Evolutionary conservation across 2,888 invertebrate species (phyloP), one percentile per base, ranked within the genome.

Genomic region (Euclidia mi): DNA sequence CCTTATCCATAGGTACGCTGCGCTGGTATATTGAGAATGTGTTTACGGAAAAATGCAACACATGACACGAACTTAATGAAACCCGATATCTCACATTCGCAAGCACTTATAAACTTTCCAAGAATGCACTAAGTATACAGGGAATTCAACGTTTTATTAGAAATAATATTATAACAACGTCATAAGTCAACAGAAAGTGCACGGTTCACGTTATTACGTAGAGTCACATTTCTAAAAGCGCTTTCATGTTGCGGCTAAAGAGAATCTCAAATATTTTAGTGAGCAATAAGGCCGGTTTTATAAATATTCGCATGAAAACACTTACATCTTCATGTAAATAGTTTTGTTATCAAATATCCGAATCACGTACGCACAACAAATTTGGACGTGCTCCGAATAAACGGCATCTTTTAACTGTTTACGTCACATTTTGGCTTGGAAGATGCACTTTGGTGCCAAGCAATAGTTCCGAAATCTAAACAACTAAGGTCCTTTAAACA

Each of bases 371-470:
- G 71, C 74, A 71, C 78, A 63, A 65, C 72, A 74, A 85, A 81
- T 85, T 77, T 78, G 68, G 58, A 82, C 86, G 87, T 83, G 88
- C 72, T 63, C 66, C 69, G 86, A 88, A 85, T 87, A 81, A 73
- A 73, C 64, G 74, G 62, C 71, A 67, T 60, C 66, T 80, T 79
- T 77, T 81, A 82, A 84, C 84, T 62, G 84, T 86, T 85, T 84
- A 84, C 88, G 84, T 88, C 84, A 88, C 80, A 78, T 82, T 77
- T 88, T 89, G 88, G 88, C 89, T 79, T 74, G 63, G 56, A 42
- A 79, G 75, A 83, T 85, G 84, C 85, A 84, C 77, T 82, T 75
- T 62, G 71, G 69, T 89, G 89, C 89, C 89, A 90, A 89, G 61
- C 77, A 56, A 62, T 70, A 7, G 4, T 6, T 7, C 68, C 74